Percentiles rank a stretch among this genome's conserved stretches.
phyloP scores from a whole-genome alignment of 2,113 vertebrate species.

The Uria lomvia region DNA sequence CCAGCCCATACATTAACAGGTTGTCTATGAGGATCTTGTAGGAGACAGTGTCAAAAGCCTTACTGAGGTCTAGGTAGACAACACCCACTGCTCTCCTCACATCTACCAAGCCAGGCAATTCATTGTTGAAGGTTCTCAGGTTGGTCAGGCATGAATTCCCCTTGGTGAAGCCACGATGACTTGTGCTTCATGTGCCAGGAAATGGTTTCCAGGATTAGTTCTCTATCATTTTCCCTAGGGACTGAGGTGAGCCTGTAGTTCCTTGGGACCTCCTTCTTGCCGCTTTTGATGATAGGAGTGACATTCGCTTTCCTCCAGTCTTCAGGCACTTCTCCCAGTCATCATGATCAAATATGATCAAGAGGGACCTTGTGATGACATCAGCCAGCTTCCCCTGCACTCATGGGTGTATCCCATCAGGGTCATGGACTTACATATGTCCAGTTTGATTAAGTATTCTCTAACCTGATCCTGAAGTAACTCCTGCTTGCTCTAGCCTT shows the following conservation, averaged over 20 bases:
- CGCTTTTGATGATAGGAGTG: background rate
- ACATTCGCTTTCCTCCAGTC: background rate
- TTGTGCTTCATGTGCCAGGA: background rate
- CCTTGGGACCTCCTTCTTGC: background rate
- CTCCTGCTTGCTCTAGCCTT: background rate
- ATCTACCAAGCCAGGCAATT: background rate
- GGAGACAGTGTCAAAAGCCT: background rate
- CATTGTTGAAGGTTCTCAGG: background rate
- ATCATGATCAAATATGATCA: background rate
- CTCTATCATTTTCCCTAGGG: background rate
- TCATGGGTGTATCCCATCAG: background rate
- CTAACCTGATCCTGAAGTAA: background rate
- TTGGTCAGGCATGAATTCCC: background rate
- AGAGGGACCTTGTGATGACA: background rate
- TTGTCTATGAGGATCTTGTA: background rate
- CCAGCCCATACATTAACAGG: background rate
- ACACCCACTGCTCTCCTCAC: background rate
- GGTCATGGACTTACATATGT: background rate
- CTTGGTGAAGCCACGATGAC: accelerated
- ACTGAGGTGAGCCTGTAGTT: background rate
- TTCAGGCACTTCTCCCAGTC: background rate
- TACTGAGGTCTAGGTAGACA: background rate
- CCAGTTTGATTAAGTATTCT: background rate
- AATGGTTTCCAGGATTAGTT: background rate
- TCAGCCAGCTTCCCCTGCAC: background rate